Conservation (phyloP, 2,797 vertebrate genomes). For the Parotocinclus haroldoi region DNA sequence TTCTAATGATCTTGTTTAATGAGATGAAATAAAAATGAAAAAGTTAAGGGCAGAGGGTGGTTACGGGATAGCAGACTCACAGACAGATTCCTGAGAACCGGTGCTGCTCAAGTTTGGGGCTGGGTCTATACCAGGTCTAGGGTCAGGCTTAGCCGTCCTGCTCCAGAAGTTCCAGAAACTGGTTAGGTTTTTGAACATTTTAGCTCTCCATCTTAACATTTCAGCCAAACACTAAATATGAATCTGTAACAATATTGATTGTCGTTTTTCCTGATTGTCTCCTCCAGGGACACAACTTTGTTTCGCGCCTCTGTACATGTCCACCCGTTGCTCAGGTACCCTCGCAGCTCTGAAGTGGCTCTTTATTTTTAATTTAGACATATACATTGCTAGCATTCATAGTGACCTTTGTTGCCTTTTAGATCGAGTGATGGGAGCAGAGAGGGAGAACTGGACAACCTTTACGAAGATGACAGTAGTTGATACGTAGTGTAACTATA, state of each 20-base stretch:
- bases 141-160: too few relatives aligned
- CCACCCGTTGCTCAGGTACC: slow-evolving; percentile 84
- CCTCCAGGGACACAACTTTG: slow-evolving; percentile 74
- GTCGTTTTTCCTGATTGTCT: slow-evolving; percentile 53
- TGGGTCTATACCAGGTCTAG: too few relatives aligned
- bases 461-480: slow-evolving; percentile 68
- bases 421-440: slow-evolving; percentile 66
- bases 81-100: too few relatives aligned
- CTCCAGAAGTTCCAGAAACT: too few relatives aligned
- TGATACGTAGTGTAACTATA: slow-evolving; percentile 41
- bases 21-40: too few relatives aligned
- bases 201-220: too few relatives aligned
- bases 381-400: slow-evolving; percentile 6
- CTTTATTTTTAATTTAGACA: background rate
- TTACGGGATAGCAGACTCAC: too few relatives aligned
- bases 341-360: slow-evolving; percentile 8
- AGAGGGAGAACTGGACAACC: slow-evolving; percentile 73
- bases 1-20: too few relatives aligned
- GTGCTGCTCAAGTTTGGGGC: too few relatives aligned
- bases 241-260: background rate
- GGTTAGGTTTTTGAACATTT: too few relatives aligned
- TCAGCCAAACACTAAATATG: too few relatives aligned
- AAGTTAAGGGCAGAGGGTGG: too few relatives aligned
- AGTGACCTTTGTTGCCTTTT: slow-evolving; percentile 31
- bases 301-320: slow-evolving; percentile 69